Evolutionary conservation across 2,888 invertebrate species (phyloP).

Genomic region (Lithophane leautieri): DNA sequence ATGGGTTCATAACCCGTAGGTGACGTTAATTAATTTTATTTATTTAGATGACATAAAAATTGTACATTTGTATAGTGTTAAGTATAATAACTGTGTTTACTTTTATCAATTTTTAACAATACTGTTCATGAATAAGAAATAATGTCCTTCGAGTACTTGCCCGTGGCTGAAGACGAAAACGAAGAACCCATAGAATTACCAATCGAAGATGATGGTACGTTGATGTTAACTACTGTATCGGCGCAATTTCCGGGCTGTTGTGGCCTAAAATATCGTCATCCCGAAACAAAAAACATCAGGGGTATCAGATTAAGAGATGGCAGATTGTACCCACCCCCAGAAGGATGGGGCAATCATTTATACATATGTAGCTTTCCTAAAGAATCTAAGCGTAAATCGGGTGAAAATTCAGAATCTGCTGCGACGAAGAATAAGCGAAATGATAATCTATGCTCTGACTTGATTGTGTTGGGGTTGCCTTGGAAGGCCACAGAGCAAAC

Average conservation of each 20-base stretch:
- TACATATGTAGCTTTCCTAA: constrained; percentile 96
- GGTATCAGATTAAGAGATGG: constrained; percentile 98
- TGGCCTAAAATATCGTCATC: constrained; percentile 98
- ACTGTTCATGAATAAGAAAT: constrained; percentile 89
- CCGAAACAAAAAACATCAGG: constrained; percentile 96
- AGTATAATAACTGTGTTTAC: constrained; percentile 86
- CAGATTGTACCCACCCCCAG: constrained; percentile 96
- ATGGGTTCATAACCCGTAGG: constrained; percentile 90
- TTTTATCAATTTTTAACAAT: constrained; percentile 83
- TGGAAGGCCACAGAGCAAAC: constrained; percentile 99
- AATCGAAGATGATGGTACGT: constrained; percentile 98
- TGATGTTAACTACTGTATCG: constrained; percentile 97
- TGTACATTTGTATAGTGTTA: constrained; percentile 88
- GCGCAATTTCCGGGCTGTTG: constrained; percentile 99
- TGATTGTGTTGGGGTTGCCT: constrained; percentile 99
- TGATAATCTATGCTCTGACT: constrained; percentile 98
- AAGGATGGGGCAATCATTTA: constrained; percentile 95
- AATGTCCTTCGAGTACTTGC: constrained; percentile 93
- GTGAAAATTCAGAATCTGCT: constrained; percentile 96
- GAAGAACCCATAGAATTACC: constrained; percentile 99
- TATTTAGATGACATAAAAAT: constrained; percentile 87
- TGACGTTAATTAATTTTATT: constrained; percentile 89
- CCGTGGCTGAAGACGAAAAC: constrained; percentile 99
- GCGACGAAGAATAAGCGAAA: constrained; percentile 98
- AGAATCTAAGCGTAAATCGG: constrained; percentile 98